Evolutionary conservation across 2,113 vertebrate species (phyloP).

Genomic region (Chascanopsetta lugubris): DNA sequence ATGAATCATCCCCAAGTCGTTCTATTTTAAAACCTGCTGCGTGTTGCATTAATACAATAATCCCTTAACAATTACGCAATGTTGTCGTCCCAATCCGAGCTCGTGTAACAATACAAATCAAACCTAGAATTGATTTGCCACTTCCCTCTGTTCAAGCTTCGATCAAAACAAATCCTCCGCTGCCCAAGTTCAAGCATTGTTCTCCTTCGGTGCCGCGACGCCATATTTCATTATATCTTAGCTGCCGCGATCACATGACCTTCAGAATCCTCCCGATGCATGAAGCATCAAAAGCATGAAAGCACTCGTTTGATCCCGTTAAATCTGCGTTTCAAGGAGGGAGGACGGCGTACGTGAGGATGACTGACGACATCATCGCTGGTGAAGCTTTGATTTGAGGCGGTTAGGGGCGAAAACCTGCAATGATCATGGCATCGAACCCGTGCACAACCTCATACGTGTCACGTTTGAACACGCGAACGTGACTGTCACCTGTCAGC

Average conservation of each 20-base stretch:
- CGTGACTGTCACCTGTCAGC: no score
- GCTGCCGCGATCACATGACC: not conserved
- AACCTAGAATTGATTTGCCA: not conserved
- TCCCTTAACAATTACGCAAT: not conserved
- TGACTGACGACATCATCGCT: constrained; percentile 3
- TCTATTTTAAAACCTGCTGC: not conserved
- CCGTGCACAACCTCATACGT: not conserved
- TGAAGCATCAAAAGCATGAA: constrained; percentile 21
- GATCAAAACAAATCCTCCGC: constrained; percentile 27
- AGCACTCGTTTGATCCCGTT: constrained; percentile 29
- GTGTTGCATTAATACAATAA: not conserved
- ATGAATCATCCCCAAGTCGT: constrained; percentile 6
- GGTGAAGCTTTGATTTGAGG: constrained; percentile 11
- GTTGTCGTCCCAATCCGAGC: not conserved
- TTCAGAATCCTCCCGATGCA: constrained; percentile 2
- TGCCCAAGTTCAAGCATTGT: constrained; percentile 13
- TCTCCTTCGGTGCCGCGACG: constrained; percentile 16
- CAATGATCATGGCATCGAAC: no score
- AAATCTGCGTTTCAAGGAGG: constrained; percentile 24
- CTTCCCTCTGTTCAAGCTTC: not conserved
- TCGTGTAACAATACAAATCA: not conserved
- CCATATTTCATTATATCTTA: not conserved
- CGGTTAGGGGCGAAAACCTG: constrained; percentile 8
- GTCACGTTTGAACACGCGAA: not conserved
- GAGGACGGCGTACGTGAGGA: not conserved